Evolutionary conservation across 1,140 invertebrate species (phyloP).

Genomic region (Drosophila jambulina): DNA sequence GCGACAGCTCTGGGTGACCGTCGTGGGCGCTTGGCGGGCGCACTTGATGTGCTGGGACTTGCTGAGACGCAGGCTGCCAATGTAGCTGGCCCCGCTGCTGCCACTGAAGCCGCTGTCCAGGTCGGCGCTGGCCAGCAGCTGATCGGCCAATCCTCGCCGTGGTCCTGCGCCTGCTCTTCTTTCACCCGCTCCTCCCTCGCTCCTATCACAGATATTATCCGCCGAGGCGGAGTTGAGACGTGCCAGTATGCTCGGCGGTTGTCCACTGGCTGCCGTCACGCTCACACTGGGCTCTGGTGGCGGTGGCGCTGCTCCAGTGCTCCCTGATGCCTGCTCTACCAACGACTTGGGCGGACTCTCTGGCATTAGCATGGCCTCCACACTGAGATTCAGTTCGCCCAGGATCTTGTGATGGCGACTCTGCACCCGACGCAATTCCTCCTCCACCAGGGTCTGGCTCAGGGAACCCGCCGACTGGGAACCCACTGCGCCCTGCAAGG

Average conservation of each 20-base stretch:
- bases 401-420: conserved; percentile 92
- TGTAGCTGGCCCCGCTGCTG: conserved; percentile 91
- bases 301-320: conserved; percentile 13
- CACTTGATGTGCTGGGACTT: conserved; percentile 85
- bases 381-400: conserved; percentile 93
- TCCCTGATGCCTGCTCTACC: conserved; percentile 5
- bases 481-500: conserved; percentile 49
- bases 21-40: conserved; percentile 65
- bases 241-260: conserved; percentile 60
- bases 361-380: conserved; percentile 95
- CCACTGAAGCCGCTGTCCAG: conserved; percentile 93
- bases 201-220: conserved; percentile 83
- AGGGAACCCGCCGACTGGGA: conserved; percentile 85
- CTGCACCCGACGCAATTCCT: conserved; percentile 92
- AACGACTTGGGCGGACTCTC: conserved; percentile 79
- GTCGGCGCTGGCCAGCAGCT: conserved; percentile 85
- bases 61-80: conserved; percentile 87
- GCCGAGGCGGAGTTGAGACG: conserved; percentile 73
- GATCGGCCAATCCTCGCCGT: conserved; percentile 13
- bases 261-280: conserved; percentile 78
- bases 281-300: conserved; percentile 85
- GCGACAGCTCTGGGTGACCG: conserved; percentile 70
- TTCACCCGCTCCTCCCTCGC: background rate
- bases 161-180: background rate
- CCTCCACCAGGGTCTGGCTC: conserved; percentile 89